Evolutionary conservation across 2,113 vertebrate genomes (phyloP).

Genomic region (Saguinus midas): DNA sequence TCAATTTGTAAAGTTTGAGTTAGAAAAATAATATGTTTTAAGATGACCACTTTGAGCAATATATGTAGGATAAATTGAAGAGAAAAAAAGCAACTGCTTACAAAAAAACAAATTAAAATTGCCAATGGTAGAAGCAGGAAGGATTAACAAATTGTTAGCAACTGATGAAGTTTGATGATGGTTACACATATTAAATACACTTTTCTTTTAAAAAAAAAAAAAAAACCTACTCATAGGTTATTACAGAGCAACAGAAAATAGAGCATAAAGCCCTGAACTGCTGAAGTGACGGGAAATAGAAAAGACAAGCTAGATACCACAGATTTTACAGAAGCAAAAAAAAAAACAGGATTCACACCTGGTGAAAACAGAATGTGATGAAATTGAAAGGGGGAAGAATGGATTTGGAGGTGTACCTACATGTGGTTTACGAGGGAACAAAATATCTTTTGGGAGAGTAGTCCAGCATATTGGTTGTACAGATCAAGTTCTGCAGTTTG

Average conservation of each 20-base stretch:
- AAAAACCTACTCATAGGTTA: not conserved
- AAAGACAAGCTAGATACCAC: not conserved
- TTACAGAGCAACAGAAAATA: not conserved
- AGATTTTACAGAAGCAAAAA: not conserved
- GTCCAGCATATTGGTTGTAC: not conserved
- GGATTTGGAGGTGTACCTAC: not conserved
- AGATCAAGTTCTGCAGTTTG: conserved; percentile 3
- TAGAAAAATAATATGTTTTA: conserved; percentile 13
- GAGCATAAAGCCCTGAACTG: not conserved
- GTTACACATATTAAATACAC: no score
- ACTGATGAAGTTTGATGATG: no score
- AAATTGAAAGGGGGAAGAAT: not conserved
- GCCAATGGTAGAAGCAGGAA: no score
- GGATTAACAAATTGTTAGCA: not conserved
- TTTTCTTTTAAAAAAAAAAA: not conserved
- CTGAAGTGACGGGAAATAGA: not conserved
- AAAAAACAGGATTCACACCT: not conserved
- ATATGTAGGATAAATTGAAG: not conserved
- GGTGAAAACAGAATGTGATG: not conserved
- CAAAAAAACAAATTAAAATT: no score
- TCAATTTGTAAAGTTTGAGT: not conserved
- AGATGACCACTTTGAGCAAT: not conserved
- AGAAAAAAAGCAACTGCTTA: not conserved
- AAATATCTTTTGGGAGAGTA: not conserved
- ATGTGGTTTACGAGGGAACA: not conserved